Base-by-base conservation (phyloP, 2,113 vertebrate species). In the Oxyruncus cristatus region DNA sequence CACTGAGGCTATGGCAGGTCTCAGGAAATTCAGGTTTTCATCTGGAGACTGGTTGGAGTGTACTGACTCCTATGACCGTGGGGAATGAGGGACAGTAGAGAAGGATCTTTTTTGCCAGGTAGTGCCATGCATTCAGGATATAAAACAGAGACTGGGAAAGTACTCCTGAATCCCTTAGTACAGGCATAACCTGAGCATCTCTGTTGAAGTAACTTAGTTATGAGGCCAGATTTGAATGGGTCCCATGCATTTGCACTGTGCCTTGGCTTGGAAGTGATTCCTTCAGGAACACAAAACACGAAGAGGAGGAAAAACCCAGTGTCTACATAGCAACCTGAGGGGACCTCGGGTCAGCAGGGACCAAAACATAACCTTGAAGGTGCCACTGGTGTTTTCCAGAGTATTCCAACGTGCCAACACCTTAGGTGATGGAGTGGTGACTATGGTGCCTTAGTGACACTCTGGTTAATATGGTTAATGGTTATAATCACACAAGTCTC, bases 351-450 rank as follows among this genome's bases (percentile, higher is more conserved):
- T 49, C 55, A 77, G 8, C 37, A 74, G n/a, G 19, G 47, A 66
- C 5, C n/a, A 61, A 47, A 75, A 44, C 14, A 30, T 3, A 19
- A 56, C 0, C 14, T 24, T 30, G 21, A 58, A 28, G 23, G 30
- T 37, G 17, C 5, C 30, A 2, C 30, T 84, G 19, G 9, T 53
- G 41, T 73, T 78, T 49, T 26, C 26, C 52, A 41, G 65, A 49
- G 14, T 3, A 37, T 56, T 81, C 30, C 72, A 35, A 7, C 0
- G 0, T 44, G 56, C 37, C 28, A 79, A 1, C 19, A 27, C 3
- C 14, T 11, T 1, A 1, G 15, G n/a, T n/a, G 81, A 32, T 32
- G 24, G 59, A 47, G 16, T 20, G 17, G 61, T 62, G 46, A n/a
- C 39, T 26, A 0, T 32, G n/a, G 37, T 63, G 39, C 27, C 9